Percentiles rank a stretch among this genome's conserved stretches.
Evolutionary conservation across 92 coral and sea anemone species (phyloP).

Genomic region (Galaxea fascicularis): DNA sequence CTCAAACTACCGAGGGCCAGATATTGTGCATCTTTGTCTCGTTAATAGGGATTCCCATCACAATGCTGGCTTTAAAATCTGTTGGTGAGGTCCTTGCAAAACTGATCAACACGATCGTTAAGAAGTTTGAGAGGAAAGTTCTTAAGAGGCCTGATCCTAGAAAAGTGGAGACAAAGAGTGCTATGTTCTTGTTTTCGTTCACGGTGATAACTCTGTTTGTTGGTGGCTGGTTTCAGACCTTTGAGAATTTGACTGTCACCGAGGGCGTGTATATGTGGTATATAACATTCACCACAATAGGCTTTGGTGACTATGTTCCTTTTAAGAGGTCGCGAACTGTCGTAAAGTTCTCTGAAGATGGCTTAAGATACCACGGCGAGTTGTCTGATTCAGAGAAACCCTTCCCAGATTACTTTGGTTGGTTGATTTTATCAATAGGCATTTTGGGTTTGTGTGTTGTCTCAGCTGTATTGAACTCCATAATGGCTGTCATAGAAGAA

Average conservation of each 20-base stretch:
- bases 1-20: slow-evolving; percentile 57
- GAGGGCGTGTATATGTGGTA: slow-evolving; percentile 59
- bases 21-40: slow-evolving; percentile 36
- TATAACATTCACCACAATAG: slow-evolving; percentile 46
- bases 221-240: neutral
- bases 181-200: neutral
- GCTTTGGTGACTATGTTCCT: slow-evolving; percentile 42
- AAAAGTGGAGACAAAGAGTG: slow-evolving; percentile 8
- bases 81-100: slow-evolving; percentile 36
- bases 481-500: slow-evolving; percentile 29
- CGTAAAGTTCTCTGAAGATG: neutral
- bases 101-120: neutral
- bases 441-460: slow-evolving; percentile 40
- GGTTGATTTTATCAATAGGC: neutral
- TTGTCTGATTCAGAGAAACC: neutral
- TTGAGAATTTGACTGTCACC: slow-evolving; percentile 1
- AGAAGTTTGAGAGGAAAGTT: slow-evolving; percentile 12
- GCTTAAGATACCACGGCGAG: neutral
- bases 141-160: slow-evolving; percentile 13
- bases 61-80: slow-evolving; percentile 42
- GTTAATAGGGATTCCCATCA: slow-evolving; percentile 42
- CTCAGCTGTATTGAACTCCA: slow-evolving; percentile 57
- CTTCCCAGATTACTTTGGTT: neutral
- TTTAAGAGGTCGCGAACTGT: neutral
- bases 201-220: slow-evolving; percentile 8